A percentile compares a stretch with the other conserved stretches of the same genome.
These are phyloP conservation scores for Colletes latitarsis DNA, from an alignment of 1,140 invertebrate genomes.

Conservation along the genomic window DNA sequence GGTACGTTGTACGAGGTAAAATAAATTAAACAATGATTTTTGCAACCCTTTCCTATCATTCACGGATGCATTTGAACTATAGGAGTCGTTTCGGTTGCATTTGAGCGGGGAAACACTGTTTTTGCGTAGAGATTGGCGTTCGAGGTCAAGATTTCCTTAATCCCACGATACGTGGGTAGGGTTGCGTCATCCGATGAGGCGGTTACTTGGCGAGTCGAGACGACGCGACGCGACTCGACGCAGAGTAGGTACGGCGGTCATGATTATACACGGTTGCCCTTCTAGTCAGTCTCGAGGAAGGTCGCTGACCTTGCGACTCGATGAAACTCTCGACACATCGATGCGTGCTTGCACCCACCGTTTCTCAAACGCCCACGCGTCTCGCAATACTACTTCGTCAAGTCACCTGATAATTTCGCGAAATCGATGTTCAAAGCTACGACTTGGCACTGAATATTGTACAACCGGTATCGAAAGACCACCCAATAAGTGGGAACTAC, in stretches of 20 bases:
- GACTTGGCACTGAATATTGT: too few species aligned
- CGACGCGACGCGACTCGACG: background rate
- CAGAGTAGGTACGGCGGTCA: slow-evolving; percentile 29
- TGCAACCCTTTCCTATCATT: too few species aligned
- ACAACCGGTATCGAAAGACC: background rate
- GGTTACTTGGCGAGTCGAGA: slow-evolving; percentile 1
- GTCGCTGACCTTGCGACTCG: slow-evolving; percentile 66
- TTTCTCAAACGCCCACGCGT: too few species aligned
- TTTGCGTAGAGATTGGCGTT: background rate
- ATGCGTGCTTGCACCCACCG: slow-evolving; percentile 14
- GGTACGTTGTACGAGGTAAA: too few species aligned
- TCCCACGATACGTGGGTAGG: slow-evolving; percentile 4
- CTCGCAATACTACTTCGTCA: too few species aligned
- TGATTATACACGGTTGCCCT: slow-evolving; percentile 31
- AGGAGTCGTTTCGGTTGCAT: too few species aligned
- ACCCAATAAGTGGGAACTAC: background rate
- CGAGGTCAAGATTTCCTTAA: slow-evolving; percentile 25
- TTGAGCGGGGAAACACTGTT: background rate
- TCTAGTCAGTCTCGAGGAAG: slow-evolving; percentile 40
- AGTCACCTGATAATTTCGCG: too few species aligned
- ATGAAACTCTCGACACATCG: slow-evolving; percentile 29
- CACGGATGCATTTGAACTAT: too few species aligned
- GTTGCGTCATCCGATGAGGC: background rate
- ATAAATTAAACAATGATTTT: too few species aligned
- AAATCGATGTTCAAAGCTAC: too few species aligned